A percentile compares a stretch with the other conserved stretches of the same genome.
Conservation (phyloP, 2,797 vertebrate genomes). For the Antennarius maculatus region DNA sequence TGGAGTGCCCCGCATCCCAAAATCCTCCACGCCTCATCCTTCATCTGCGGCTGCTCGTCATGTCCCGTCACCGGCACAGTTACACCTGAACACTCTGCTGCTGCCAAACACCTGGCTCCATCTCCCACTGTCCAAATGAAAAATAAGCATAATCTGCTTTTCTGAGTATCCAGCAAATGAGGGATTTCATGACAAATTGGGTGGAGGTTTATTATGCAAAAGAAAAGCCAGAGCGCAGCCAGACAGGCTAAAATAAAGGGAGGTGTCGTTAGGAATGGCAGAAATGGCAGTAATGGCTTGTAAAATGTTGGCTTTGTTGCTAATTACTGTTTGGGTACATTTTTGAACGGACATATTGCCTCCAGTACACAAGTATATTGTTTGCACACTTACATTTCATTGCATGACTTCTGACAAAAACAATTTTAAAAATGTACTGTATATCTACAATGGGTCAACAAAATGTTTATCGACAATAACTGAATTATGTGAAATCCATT, state of each 20-base stretch:
- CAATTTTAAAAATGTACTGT: background rate
- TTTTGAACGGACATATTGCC: no score
- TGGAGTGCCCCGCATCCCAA: constrained; percentile 91
- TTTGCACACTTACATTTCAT: no score
- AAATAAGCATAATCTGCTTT: constrained; percentile 99
- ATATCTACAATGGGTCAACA: background rate
- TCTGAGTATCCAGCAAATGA: constrained; percentile 99
- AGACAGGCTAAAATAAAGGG: constrained; percentile 53
- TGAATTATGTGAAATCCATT: constrained; percentile 40
- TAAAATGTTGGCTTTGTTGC: constrained; percentile 48
- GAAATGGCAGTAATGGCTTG: constrained; percentile 70
- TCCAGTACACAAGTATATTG: no score
- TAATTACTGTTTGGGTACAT: constrained; percentile 33
- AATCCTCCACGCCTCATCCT: constrained; percentile 98
- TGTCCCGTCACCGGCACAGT: constrained; percentile 97
- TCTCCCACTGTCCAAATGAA: constrained; percentile 99
- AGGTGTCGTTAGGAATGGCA: constrained; percentile 45
- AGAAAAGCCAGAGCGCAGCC: constrained; percentile 84
- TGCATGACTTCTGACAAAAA: no score
- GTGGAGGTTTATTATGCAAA: constrained; percentile 89
- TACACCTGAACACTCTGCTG: constrained; percentile 99
- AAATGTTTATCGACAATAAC: constrained; percentile 19
- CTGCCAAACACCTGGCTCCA: constrained; percentile 99
- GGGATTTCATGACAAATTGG: constrained; percentile 99
- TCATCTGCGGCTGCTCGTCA: constrained; percentile 96